Percentiles rank a stretch among this genome's conserved stretches.
phyloP scores from a whole-genome alignment of 2,888 invertebrate species.

The Melinaea marsaeus region DNA sequence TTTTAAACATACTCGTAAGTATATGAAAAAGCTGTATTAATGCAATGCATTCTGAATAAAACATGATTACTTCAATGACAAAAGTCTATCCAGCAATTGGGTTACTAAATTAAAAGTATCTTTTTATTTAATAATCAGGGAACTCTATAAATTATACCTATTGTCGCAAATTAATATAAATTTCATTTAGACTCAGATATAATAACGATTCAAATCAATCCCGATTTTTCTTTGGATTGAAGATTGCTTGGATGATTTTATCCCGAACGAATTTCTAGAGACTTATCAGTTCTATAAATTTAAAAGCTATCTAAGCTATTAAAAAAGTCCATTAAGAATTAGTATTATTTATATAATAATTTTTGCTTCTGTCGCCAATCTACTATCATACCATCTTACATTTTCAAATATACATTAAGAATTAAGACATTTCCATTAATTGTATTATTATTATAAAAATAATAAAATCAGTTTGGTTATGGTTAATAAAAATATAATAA shows the following conservation, averaged over 20 bases:
- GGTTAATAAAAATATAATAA: background rate
- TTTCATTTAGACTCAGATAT: too few species aligned
- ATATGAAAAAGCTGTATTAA: constrained; percentile 16
- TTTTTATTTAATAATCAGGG: background rate
- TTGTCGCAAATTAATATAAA: too few species aligned
- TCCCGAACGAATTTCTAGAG: constrained; percentile 18
- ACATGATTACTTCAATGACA: background rate
- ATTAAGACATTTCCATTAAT: background rate
- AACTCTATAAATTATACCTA: too few species aligned
- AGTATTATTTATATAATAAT: constrained; percentile 13
- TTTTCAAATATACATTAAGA: background rate
- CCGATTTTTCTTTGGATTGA: constrained; percentile 16
- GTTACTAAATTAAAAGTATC: background rate
- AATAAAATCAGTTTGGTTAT: background rate
- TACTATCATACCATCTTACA: background rate
- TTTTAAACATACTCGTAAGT: constrained; percentile 29
- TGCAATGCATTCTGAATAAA: background rate
- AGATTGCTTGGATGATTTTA: constrained; percentile 14
- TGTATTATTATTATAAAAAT: background rate
- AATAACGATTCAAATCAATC: constrained; percentile 11
- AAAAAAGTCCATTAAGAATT: constrained; percentile 21
- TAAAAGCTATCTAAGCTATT: constrained; percentile 21
- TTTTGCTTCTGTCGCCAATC: constrained; percentile 3
- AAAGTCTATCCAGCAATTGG: background rate
- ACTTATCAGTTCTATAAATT: constrained; percentile 14